A percentile compares a stretch with the other conserved stretches of the same genome.
These are phyloP conservation scores for Nasonia longicornis DNA, from an alignment of 1,140 invertebrate species.

Conservation along the genomic window DNA sequence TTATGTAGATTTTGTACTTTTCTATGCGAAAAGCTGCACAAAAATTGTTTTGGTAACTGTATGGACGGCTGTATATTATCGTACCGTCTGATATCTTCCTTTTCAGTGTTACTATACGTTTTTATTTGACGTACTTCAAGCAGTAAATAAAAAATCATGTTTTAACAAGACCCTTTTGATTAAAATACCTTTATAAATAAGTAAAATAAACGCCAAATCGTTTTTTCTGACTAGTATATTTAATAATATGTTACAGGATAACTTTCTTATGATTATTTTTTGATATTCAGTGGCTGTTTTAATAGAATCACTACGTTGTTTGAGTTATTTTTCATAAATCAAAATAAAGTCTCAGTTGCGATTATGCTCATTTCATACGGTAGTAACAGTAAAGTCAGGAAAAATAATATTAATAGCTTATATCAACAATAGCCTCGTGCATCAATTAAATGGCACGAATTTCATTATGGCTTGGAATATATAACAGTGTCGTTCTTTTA, in stretches of 20 bases:
- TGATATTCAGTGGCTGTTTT: slow-evolving; percentile 47
- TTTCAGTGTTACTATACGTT: slow-evolving; percentile 35
- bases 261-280: slow-evolving; percentile 54
- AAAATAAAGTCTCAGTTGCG: background rate
- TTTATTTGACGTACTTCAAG: slow-evolving; percentile 30
- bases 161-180: slow-evolving; percentile 27
- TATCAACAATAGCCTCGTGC: slow-evolving; percentile 34
- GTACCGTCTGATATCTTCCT: slow-evolving; percentile 18
- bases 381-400: slow-evolving; percentile 24
- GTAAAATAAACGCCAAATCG: slow-evolving; percentile 5
- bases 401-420: background rate
- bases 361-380: slow-evolving; percentile 23
- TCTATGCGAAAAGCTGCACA: slow-evolving; percentile 9
- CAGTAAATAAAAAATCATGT: slow-evolving; percentile 37
- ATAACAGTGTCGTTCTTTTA: slow-evolving; percentile 15
- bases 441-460: slow-evolving; percentile 42
- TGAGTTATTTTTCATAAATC: background rate
- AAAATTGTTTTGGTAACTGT: slow-evolving; percentile 37
- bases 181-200: background rate
- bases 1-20: slow-evolving; percentile 29
- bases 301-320: slow-evolving; percentile 39
- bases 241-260: slow-evolving; percentile 60
- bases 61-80: slow-evolving; percentile 4
- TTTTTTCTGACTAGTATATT: slow-evolving; percentile 61
- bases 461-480: slow-evolving; percentile 38